These are phyloP conservation scores for Taxidea taxus DNA, from an alignment of 2,113 vertebrate genomes.

Conservation along the genomic window DNA sequence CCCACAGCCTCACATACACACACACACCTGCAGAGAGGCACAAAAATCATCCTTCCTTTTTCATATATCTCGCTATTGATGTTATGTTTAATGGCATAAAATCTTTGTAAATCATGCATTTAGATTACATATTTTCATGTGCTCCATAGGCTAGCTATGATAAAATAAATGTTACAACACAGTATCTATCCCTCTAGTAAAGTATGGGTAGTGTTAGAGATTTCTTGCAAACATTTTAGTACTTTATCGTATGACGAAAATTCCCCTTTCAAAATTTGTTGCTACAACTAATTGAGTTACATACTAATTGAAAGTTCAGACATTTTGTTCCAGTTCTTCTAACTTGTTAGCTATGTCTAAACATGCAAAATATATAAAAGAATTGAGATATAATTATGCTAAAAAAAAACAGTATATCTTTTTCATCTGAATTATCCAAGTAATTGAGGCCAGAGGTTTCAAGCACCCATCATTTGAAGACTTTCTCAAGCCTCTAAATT, in stretches of 20 bases:
- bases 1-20: not conserved
- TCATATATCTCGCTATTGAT: not conserved
- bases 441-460: not conserved
- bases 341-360: not conserved
- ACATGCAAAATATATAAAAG: not conserved
- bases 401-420: not conserved
- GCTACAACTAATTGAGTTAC: not conserved
- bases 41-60: not conserved
- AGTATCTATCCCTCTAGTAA: not conserved
- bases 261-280: conserved; percentile 24
- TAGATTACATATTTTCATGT: not conserved
- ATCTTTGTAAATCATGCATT: not conserved
- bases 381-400: not conserved
- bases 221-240: not conserved
- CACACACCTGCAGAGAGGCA: not conserved
- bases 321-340: conserved; percentile 23
- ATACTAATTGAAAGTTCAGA: not conserved
- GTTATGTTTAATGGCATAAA: not conserved
- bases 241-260: not conserved
- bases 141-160: not conserved
- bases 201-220: not conserved
- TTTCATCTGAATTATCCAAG: conserved; percentile 24
- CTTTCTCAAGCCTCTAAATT: not conserved
- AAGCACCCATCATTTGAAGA: conserved; percentile 6
- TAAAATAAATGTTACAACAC: not conserved